phyloP scores from a whole-genome alignment of 2,797 vertebrate genomes.

The Enoplosus armatus region DNA sequence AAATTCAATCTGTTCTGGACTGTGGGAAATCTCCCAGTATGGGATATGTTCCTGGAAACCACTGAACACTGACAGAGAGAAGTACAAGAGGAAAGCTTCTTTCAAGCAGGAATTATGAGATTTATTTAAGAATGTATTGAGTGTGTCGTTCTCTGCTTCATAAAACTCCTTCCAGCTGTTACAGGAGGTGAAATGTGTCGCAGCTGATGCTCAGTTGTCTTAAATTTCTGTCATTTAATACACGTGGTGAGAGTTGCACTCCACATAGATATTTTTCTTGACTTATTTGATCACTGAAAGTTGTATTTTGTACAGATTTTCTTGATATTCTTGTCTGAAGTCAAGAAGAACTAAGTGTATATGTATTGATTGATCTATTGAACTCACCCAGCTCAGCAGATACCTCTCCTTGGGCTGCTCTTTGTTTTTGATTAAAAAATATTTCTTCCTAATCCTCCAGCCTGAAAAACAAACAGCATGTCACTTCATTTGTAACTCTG shows the following conservation, averaged over 20 bases:
- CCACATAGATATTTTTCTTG: neutral
- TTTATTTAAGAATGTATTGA: neutral
- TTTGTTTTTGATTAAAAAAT: constrained; percentile 96
- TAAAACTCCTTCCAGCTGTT: neutral
- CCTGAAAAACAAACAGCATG: constrained; percentile 79
- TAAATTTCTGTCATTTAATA: neutral
- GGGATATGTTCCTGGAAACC: neutral
- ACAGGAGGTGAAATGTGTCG: neutral
- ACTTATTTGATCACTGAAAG: neutral
- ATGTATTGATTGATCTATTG: neutral
- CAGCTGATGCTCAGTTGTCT: neutral
- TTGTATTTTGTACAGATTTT: neutral
- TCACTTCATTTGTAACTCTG: neutral
- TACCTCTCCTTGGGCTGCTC: constrained; percentile 95
- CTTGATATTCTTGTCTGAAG: neutral
- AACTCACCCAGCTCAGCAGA: constrained; percentile 94
- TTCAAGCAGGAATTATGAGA: too few relatives aligned
- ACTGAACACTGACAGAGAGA: neutral
- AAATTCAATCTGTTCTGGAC: neutral
- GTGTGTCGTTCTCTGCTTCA: neutral
- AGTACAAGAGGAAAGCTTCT: neutral
- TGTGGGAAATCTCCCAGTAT: neutral
- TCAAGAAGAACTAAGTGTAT: neutral
- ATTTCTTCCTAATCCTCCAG: constrained; percentile 97
- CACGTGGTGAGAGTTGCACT: neutral